Conservation (phyloP, 1,140 invertebrate species). For the Conus betulinus region DNA sequence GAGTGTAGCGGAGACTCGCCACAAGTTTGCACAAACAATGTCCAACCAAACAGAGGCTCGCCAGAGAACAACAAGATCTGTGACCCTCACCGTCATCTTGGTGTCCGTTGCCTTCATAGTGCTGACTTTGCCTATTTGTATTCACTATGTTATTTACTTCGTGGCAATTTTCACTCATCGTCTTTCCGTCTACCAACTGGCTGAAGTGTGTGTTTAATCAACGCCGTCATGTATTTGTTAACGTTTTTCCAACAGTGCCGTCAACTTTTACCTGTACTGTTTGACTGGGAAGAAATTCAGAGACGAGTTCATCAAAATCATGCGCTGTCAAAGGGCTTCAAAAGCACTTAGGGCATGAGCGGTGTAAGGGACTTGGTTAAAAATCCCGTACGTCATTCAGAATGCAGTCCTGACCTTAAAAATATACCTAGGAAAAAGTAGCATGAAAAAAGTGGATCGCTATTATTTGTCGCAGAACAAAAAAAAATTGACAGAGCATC, state of each 20-base stretch:
- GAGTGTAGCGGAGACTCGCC: not conserved
- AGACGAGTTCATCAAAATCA: not conserved
- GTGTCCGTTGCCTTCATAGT: not conserved
- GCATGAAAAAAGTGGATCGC: no score
- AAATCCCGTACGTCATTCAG: no score
- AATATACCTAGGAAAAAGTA: no score
- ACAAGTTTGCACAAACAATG: not conserved
- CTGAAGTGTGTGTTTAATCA: not conserved
- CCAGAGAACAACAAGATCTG: not conserved
- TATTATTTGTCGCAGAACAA: no score
- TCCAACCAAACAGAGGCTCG: not conserved
- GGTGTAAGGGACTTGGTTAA: no score
- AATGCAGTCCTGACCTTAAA: no score
- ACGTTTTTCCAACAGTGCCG: not conserved
- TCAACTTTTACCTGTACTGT: constrained; percentile 3
- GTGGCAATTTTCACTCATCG: not conserved
- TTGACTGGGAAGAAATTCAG: not conserved
- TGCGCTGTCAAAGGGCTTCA: not conserved
- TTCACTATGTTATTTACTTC: not conserved
- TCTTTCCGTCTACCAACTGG: not conserved
- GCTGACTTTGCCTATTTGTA: not conserved
- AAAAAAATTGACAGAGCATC: no score
- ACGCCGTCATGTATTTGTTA: not conserved
- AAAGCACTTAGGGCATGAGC: no score
- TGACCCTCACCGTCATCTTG: constrained; percentile 7